Evolutionary conservation across 2,797 vertebrate species (phyloP).

Genomic region (Lepilemur septentrionalis): DNA sequence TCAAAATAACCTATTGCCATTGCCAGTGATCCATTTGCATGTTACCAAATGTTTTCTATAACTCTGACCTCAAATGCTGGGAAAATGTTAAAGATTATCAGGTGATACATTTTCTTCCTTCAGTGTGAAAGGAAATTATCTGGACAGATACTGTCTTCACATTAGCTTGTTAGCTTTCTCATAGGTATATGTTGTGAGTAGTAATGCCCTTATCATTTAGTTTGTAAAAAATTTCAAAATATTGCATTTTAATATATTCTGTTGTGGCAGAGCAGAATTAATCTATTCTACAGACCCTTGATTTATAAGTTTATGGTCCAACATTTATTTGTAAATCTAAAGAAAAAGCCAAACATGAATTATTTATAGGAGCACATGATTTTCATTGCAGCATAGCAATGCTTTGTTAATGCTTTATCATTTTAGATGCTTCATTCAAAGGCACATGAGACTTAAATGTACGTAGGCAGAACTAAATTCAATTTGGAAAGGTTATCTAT

Average conservation of each 20-base stretch:
- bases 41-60: background rate
- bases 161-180: constrained; percentile 12
- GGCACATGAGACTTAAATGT: constrained; percentile 8
- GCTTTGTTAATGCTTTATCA: background rate
- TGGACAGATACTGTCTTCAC: background rate
- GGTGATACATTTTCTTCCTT: background rate
- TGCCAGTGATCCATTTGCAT: constrained; percentile 5
- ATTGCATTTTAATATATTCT: background rate
- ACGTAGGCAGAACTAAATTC: background rate
- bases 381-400: background rate
- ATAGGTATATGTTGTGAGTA: background rate
- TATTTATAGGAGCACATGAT: background rate
- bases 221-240: background rate
- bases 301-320: background rate
- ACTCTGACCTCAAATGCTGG: background rate
- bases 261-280: background rate
- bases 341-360: constrained; percentile 1
- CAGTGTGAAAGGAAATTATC: background rate
- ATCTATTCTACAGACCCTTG: background rate
- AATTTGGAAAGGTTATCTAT: background rate
- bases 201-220: background rate
- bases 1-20: constrained; percentile 38
- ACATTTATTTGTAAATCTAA: background rate
- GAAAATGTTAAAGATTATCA: background rate
- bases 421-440: constrained; percentile 23